Percentiles rank a stretch among this genome's conserved stretches.
These are phyloP conservation scores for Cinclus cinclus DNA, from an alignment of 2,113 vertebrate genomes.

Conservation along the genomic window DNA sequence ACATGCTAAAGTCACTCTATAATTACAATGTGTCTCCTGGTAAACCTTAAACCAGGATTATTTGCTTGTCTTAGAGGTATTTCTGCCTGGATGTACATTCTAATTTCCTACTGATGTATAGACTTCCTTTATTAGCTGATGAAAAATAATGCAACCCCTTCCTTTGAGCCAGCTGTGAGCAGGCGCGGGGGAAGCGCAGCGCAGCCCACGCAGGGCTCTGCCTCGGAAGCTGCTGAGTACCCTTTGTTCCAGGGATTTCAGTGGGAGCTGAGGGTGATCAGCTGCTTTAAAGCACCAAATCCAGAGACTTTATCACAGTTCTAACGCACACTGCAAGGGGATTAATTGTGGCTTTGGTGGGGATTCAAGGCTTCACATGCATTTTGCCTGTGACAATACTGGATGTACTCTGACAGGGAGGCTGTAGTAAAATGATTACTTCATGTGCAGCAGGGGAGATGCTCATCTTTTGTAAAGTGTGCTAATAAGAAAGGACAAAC, in stretches of 20 bases:
- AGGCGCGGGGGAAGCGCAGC: not conserved
- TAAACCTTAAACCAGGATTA: constrained; percentile 56
- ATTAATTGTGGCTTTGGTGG: constrained; percentile 6
- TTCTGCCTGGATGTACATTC: constrained; percentile 42
- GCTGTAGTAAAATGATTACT: constrained; percentile 14
- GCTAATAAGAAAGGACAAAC: constrained; percentile 40
- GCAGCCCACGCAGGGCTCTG: not conserved
- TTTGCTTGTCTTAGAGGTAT: constrained; percentile 45
- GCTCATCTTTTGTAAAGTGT: not conserved
- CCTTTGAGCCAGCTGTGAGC: not conserved
- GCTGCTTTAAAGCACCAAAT: not conserved
- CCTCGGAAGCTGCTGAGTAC: not conserved
- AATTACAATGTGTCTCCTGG: constrained; percentile 59
- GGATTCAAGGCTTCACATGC: constrained; percentile 6
- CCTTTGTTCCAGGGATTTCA: not conserved
- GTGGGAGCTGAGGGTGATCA: not conserved
- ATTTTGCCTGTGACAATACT: not conserved
- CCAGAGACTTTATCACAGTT: not conserved
- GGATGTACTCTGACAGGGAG: not conserved
- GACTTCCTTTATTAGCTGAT: constrained; percentile 47
- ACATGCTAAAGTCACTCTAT: constrained; percentile 22
- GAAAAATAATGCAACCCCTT: not conserved
- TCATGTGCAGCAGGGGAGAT: constrained; percentile 3
- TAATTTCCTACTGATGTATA: constrained; percentile 50
- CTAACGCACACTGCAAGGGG: not conserved